Conservation (phyloP, 1,140 invertebrate genomes). For the Scaptomyza hsui region DNA sequence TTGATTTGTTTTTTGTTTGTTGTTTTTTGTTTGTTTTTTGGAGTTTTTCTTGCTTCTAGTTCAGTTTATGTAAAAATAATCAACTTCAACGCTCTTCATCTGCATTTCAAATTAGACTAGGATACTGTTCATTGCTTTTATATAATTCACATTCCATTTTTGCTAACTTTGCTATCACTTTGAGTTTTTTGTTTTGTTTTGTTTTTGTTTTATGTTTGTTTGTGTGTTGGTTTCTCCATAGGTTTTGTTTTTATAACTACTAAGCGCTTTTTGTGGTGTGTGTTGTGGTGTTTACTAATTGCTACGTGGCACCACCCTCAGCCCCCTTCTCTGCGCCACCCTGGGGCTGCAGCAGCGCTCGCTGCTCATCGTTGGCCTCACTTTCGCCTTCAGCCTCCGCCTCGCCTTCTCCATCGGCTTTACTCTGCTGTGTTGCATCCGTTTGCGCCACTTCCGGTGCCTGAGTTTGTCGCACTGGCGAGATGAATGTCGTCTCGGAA, state of each 20-base stretch:
- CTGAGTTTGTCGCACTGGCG: constrained; percentile 59
- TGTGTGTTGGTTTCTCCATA: constrained; percentile 41
- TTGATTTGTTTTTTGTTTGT: constrained; percentile 15
- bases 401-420: constrained; percentile 35
- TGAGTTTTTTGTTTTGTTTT: constrained; percentile 63
- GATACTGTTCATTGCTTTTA: constrained; percentile 84
- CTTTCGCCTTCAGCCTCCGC: constrained; percentile 33
- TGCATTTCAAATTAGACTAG: constrained; percentile 67
- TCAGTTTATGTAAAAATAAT: constrained; percentile 71
- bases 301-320: constrained; percentile 67
- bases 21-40: constrained; percentile 18
- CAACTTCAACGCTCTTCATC: constrained; percentile 51
- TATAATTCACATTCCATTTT: constrained; percentile 83
- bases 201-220: constrained; percentile 20
- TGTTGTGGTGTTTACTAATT: constrained; percentile 57
- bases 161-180: constrained; percentile 82
- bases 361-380: constrained; percentile 76
- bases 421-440: constrained; percentile 30
- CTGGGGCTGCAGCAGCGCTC: constrained; percentile 60
- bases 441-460: constrained; percentile 12
- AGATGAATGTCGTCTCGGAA: constrained; percentile 82
- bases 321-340: constrained; percentile 40
- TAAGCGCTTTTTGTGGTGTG: constrained; percentile 61
- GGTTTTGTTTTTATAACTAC: constrained; percentile 42
- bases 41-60: constrained; percentile 8